phyloP scores from a whole-genome alignment of 2,888 invertebrate genomes.

The Amaurobius ferox region DNA sequence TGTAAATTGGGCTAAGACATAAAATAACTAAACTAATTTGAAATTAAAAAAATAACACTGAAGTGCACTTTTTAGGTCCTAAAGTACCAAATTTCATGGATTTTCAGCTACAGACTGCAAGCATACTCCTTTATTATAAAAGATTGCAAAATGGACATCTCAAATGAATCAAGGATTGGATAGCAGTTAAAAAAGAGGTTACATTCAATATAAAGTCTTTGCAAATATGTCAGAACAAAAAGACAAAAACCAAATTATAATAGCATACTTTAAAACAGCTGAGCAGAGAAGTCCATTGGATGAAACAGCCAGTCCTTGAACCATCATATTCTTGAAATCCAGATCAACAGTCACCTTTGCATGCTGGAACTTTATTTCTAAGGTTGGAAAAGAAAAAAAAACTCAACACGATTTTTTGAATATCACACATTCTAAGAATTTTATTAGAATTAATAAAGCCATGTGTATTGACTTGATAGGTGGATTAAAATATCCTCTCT shows the following conservation, averaged over 20 bases:
- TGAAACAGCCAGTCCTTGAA: constrained; percentile 57
- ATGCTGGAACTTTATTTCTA: constrained; percentile 64
- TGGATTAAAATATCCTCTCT: neutral
- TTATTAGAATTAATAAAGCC: neutral
- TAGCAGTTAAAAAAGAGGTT: too few species aligned
- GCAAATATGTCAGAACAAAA: too few species aligned
- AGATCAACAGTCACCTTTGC: constrained; percentile 45
- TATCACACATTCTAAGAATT: neutral
- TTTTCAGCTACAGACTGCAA: neutral
- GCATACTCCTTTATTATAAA: too few species aligned
- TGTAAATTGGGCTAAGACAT: too few species aligned
- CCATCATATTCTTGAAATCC: constrained; percentile 43
- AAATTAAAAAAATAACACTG: too few species aligned
- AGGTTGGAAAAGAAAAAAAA: neutral
- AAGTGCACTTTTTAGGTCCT: too few species aligned
- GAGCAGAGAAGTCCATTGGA: constrained; percentile 57
- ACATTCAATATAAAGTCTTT: too few species aligned
- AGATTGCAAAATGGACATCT: too few species aligned
- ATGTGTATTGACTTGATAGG: too few species aligned
- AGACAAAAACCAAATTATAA: neutral
- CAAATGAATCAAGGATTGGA: too few species aligned
- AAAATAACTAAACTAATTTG: too few species aligned
- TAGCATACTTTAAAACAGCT: constrained; percentile 28
- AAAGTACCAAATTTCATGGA: too few species aligned
- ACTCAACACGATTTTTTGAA: neutral